Conservation (phyloP, 2,888 invertebrate species). For the Eilema caniola region DNA sequence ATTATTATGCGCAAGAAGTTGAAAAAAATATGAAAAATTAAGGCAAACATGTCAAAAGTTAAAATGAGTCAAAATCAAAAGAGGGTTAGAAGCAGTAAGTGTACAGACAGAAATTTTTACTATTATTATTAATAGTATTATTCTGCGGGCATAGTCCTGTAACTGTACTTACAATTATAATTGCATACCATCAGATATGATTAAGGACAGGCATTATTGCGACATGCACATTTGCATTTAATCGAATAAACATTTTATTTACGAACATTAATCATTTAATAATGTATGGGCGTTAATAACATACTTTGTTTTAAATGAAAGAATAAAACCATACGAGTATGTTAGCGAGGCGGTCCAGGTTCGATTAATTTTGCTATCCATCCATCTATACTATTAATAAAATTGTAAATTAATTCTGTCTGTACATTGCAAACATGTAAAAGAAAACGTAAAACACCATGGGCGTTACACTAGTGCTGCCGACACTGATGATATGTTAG, state of each 20-base stretch:
- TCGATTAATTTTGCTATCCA: background rate
- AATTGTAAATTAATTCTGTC: too few relatives aligned
- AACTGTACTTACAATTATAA: slow-evolving; percentile 1
- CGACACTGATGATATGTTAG: too few relatives aligned
- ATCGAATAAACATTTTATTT: slow-evolving; percentile 39
- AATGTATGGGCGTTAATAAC: slow-evolving; percentile 22
- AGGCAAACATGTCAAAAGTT: too few relatives aligned
- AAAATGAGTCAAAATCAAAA: too few relatives aligned
- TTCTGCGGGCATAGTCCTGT: background rate
- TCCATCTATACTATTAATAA: too few relatives aligned
- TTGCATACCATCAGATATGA: slow-evolving; percentile 4
- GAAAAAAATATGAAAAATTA: too few relatives aligned
- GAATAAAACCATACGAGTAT: background rate
- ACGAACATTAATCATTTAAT: slow-evolving; percentile 34
- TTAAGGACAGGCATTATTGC: background rate
- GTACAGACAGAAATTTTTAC: background rate
- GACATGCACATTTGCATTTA: slow-evolving; percentile 30
- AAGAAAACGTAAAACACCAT: too few relatives aligned
- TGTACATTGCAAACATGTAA: too few relatives aligned
- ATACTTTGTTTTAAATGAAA: slow-evolving; percentile 8
- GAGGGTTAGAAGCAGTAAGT: background rate
- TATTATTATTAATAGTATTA: background rate
- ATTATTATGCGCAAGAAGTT: too few relatives aligned
- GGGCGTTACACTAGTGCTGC: too few relatives aligned
- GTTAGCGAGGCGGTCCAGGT: slow-evolving; percentile 5